Evolutionary conservation across 2,888 invertebrate species (phyloP), one percentile per base, ranked within the genome.

Genomic region (Epistrophe eligans): DNA sequence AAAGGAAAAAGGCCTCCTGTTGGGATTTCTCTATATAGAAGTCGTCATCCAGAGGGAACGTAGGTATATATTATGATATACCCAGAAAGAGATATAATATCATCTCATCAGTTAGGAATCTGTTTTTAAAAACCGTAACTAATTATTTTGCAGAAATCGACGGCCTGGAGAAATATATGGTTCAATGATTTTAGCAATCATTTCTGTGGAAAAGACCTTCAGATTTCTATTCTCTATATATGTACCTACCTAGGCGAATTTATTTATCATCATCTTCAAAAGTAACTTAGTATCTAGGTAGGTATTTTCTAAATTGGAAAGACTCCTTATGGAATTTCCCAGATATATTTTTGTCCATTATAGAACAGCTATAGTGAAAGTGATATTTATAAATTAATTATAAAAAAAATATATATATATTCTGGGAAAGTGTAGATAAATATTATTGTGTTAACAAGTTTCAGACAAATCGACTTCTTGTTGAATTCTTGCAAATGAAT

Each of bases 71-170:
- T n/a, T n/a, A n/a, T n/a, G n/a, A n/a, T 11, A 24, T 24, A 32
- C 7, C 32, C 6, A 52, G 24, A 13, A 24, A n/a, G 38, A 45
- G 0, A 35, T 35, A 35, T 38, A 38, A 38, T 64, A 82, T 81
- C 24, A 24, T 24, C 24, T 24, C 57, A 10, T 28, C 66, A 35
- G 13, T 24, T 24, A 52, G 19, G 38, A 71, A 70, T 50, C 67
- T 67, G 77, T 60, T 70, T 50, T 57, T 67, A 67, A 48, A 57
- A 57, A 55, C 52, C 24, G 67, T n/a, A 28, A 52, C 57, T 82
- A 82, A 77, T 82, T 77, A 82, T 71, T 66, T 77, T 50, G 19
- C 38, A 72, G 72, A 43, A 55, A 55, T 70, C 52, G 24, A 0
- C 40, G n/a, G 24, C 24, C 35, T 40, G 40, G 10, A 40, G 38